Percentiles rank a stretch among this genome's conserved stretches.
Evolutionary conservation across 2,888 invertebrate genomes (phyloP).

Genomic region (Eristalis intricaria): DNA sequence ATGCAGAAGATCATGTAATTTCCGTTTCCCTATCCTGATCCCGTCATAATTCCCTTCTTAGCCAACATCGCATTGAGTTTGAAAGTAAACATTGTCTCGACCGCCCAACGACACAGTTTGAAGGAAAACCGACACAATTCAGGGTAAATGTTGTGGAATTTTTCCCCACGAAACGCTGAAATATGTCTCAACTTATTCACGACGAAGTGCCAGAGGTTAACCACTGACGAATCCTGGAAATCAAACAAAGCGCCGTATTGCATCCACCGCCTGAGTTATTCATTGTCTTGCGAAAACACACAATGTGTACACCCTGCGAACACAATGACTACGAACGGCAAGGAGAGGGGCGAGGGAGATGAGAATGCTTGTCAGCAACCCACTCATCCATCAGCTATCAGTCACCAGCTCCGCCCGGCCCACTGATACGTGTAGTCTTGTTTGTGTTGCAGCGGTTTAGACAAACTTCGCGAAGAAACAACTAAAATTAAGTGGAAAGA

Average conservation of each 20-base stretch:
- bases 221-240: conserved; percentile 25
- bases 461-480: conserved; percentile 55
- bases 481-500: conserved; percentile 69
- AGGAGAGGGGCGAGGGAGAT: background rate
- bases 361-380: background rate
- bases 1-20: too few species aligned
- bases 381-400: conserved; percentile 3
- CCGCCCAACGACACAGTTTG: too few species aligned
- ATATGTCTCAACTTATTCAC: conserved; percentile 8
- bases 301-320: conserved; percentile 17
- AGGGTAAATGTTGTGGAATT: conserved; percentile 18
- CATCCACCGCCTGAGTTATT: conserved; percentile 15
- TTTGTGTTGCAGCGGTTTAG: conserved; percentile 54
- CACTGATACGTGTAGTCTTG: background rate
- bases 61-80: too few species aligned
- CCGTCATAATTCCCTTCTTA: too few species aligned
- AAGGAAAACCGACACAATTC: background rate
- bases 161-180: conserved; percentile 25
- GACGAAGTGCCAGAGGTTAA: conserved; percentile 33
- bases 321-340: background rate
- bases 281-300: conserved; percentile 20
- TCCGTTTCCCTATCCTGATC: too few species aligned
- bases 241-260: conserved; percentile 23
- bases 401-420: background rate
- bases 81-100: too few species aligned